Evolutionary conservation across 1,140 invertebrate genomes (phyloP).

Genomic region (Campoletis sonorensis): DNA sequence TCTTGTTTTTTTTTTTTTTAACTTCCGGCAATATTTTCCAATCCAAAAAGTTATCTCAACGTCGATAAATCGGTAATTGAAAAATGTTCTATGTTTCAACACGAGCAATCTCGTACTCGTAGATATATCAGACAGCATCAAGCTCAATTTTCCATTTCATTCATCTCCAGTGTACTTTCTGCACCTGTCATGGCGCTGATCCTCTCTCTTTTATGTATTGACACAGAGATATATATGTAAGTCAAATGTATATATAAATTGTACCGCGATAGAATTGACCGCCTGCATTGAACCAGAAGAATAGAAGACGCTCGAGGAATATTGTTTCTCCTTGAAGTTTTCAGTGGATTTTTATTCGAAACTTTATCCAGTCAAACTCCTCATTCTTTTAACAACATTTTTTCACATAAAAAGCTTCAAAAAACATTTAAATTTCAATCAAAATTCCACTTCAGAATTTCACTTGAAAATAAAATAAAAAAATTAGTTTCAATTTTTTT

Average conservation of each 20-base stretch:
- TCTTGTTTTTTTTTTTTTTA: no score
- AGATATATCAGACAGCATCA: constrained; percentile 10
- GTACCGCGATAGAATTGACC: not conserved
- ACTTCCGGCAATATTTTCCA: no score
- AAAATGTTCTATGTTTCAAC: constrained; percentile 21
- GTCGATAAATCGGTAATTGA: not conserved
- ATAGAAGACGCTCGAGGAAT: not conserved
- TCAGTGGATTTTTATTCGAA: no score
- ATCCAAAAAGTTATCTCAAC: not conserved
- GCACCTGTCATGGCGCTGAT: constrained; percentile 5
- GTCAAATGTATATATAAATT: not conserved
- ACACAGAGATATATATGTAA: not conserved
- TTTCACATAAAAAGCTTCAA: no score
- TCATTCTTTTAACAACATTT: no score
- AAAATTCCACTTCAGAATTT: no score
- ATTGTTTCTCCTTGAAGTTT: not conserved
- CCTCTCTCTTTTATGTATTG: constrained; percentile 19
- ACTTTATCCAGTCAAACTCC: no score
- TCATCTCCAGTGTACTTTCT: constrained; percentile 36
- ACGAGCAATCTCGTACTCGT: not conserved
- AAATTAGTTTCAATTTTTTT: no score
- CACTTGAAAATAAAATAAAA: no score
- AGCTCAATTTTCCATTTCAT: constrained; percentile 40
- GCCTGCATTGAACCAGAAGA: not conserved
- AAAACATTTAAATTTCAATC: no score